A percentile compares a stretch with the other conserved stretches of the same genome.
These are phyloP conservation scores for Tenthredo notha DNA, from an alignment of 2,888 invertebrate genomes.

Conservation along the genomic window DNA sequence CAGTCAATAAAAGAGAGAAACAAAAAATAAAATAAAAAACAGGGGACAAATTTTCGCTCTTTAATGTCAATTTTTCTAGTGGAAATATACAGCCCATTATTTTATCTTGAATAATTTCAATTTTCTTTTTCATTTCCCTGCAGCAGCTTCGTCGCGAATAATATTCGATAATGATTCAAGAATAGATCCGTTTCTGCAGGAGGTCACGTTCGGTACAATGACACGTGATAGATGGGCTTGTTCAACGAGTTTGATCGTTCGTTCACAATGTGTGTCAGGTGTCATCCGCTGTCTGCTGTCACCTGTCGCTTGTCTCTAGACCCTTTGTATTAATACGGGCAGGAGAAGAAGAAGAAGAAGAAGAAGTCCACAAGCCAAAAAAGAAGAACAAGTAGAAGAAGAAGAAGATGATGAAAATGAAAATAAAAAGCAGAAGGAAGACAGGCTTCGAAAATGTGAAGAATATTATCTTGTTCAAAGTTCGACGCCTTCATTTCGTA, in stretches of 20 bases:
- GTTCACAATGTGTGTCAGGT: constrained; percentile 38
- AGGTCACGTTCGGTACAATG: neutral
- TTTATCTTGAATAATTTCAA: neutral
- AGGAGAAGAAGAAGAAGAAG: neutral
- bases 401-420: neutral
- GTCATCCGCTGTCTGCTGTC: constrained; percentile 11
- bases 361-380: neutral
- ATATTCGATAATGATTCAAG: neutral
- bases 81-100: neutral
- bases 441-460: neutral
- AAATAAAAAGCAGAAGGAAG: neutral
- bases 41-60: neutral
- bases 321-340: neutral
- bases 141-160: neutral
- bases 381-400: neutral
- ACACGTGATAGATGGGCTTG: constrained; percentile 41
- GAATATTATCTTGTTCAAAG: constrained; percentile 26
- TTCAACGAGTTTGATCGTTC: constrained; percentile 30
- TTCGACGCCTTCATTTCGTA: constrained; percentile 2
- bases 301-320: constrained; percentile 31
- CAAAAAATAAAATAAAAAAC: neutral
- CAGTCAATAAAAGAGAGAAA: neutral
- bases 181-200: neutral
- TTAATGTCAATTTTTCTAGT: neutral
- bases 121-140: neutral